Conservation (phyloP, 2,888 invertebrate genomes). For the Yponomeuta malinellus region DNA sequence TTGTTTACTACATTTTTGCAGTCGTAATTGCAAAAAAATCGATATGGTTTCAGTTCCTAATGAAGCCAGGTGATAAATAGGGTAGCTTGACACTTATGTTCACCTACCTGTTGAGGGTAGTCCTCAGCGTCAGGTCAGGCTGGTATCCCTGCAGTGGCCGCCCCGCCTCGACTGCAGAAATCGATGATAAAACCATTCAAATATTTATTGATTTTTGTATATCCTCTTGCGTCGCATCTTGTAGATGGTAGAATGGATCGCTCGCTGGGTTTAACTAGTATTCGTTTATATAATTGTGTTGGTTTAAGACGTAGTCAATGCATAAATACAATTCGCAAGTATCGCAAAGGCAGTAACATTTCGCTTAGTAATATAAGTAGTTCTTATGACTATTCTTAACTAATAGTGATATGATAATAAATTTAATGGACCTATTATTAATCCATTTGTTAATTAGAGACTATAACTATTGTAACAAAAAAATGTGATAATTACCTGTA, state of each 20-base stretch:
- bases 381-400: background rate
- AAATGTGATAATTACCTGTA: background rate
- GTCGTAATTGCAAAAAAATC: no score
- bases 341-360: background rate
- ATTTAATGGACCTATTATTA: background rate
- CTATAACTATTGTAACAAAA: background rate
- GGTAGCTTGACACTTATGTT: background rate
- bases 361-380: background rate
- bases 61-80: background rate
- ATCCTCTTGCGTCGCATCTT: background rate
- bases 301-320: no score
- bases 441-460: background rate
- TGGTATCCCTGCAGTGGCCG: background rate
- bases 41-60: background rate
- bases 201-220: slow-evolving; percentile 20
- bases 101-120: background rate
- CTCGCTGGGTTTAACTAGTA: no score
- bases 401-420: background rate
- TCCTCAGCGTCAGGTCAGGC: background rate
- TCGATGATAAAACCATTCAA: slow-evolving; percentile 35
- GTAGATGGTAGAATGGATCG: no score
- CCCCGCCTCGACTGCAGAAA: slow-evolving; percentile 27
- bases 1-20: no score
- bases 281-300: no score
- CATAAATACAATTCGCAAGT: no score